A percentile compares a stretch with the other conserved stretches of the same genome.
These are phyloP conservation scores for Pithys albifrons DNA, from an alignment of 2,113 vertebrate genomes.

Conservation along the genomic window DNA sequence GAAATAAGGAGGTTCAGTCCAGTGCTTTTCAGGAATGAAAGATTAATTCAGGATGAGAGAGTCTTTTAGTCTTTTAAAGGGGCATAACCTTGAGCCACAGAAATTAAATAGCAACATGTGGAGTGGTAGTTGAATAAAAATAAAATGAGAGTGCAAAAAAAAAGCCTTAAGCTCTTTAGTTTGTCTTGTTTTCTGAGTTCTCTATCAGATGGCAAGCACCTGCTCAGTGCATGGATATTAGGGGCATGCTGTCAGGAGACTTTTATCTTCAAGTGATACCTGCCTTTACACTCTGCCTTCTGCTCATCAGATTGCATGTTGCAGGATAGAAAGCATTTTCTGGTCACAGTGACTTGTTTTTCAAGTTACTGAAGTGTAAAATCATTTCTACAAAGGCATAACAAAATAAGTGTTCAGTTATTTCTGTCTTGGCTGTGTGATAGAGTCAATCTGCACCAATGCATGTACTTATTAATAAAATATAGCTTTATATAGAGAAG, in stretches of 20 bases:
- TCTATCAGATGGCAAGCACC: neutral
- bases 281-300: neutral
- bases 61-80: neutral
- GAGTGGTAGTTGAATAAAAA: neutral
- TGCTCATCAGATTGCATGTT: neutral
- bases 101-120: conserved; percentile 3
- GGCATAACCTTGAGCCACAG: neutral
- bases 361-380: neutral
- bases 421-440: neutral
- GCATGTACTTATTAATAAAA: neutral
- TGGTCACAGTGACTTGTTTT: neutral
- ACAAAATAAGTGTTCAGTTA: neutral
- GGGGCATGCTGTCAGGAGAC: neutral
- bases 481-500: neutral
- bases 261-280: neutral
- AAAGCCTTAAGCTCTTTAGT: neutral
- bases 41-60: neutral
- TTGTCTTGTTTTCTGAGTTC: neutral
- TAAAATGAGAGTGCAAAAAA: neutral
- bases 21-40: conserved; percentile 24
- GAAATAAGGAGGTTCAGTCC: neutral
- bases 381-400: neutral
- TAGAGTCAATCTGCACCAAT: neutral
- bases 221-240: neutral
- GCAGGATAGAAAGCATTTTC: neutral